Evolutionary conservation across 1,140 invertebrate genomes (phyloP).

Genomic region (Charaxes varanes): DNA sequence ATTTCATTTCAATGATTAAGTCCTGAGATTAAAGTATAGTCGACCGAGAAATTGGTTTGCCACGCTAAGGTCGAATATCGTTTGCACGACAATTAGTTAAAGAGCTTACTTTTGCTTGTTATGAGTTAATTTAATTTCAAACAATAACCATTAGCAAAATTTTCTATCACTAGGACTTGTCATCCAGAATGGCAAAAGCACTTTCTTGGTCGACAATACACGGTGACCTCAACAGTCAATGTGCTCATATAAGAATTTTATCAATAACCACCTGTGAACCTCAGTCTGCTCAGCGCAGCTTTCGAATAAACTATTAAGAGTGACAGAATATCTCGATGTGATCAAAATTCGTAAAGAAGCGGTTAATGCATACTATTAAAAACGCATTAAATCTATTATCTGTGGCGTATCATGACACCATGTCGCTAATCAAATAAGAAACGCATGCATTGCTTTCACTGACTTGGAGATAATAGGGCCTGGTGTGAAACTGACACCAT

Average conservation of each 20-base stretch:
- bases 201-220: too few relatives aligned
- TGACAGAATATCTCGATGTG: constrained; percentile 18
- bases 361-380: constrained; percentile 18
- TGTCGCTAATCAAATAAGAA: constrained; percentile 10
- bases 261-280: constrained; percentile 15
- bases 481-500: background rate
- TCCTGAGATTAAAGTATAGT: too few relatives aligned
- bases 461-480: background rate
- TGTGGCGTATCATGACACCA: constrained; percentile 11
- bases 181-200: too few relatives aligned
- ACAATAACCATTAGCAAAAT: too few relatives aligned
- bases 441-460: constrained; percentile 13
- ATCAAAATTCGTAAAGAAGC: constrained; percentile 17
- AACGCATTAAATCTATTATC: constrained; percentile 15
- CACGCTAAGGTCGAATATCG: too few relatives aligned
- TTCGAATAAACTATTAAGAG: constrained; percentile 15
- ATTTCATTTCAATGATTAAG: too few relatives aligned
- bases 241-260: constrained; percentile 5
- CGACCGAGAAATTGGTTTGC: too few relatives aligned
- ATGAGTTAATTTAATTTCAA: too few relatives aligned
- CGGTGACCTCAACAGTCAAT: too few relatives aligned
- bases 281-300: constrained; percentile 4
- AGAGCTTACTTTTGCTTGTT: too few relatives aligned
- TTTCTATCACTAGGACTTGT: too few relatives aligned
- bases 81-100: too few relatives aligned